Conservation (phyloP, 1,140 invertebrate genomes). For the Aplysia californica region DNA sequence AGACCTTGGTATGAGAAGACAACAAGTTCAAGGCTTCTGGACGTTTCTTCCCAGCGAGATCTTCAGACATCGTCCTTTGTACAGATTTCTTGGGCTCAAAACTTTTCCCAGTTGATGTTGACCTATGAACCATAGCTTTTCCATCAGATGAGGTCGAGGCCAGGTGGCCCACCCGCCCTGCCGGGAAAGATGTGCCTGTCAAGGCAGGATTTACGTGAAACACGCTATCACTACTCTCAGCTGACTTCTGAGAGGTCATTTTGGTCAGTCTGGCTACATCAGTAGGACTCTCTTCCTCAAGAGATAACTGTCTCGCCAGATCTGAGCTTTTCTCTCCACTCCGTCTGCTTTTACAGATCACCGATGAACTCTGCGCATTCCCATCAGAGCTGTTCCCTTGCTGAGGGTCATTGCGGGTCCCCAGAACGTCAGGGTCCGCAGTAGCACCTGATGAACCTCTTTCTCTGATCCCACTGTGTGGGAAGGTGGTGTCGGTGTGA, state of each 20-base stretch:
- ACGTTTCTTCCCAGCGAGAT: not conserved
- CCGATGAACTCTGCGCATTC: no score
- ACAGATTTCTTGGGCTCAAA: not conserved
- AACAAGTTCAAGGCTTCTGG: not conserved
- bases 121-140: no score
- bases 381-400: no score
- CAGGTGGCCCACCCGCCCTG: no score
- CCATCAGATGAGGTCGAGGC: no score
- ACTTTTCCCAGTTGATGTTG: no score
- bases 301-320: not conserved
- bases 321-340: constrained; percentile 8
- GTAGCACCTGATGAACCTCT: no score
- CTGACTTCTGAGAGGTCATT: not conserved
- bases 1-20: not conserved
- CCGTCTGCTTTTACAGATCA: not conserved
- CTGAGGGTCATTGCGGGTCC: no score
- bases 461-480: no score
- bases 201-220: not conserved
- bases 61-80: not conserved
- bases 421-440: no score
- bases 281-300: not conserved
- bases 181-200: not conserved
- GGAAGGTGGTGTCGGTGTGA: no score
- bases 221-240: constrained; percentile 13
- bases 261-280: no score